Percentiles rank a stretch among this genome's conserved stretches.
phyloP scores from a whole-genome alignment of 1,140 invertebrate genomes.

The Macrobrachium nipponense region DNA sequence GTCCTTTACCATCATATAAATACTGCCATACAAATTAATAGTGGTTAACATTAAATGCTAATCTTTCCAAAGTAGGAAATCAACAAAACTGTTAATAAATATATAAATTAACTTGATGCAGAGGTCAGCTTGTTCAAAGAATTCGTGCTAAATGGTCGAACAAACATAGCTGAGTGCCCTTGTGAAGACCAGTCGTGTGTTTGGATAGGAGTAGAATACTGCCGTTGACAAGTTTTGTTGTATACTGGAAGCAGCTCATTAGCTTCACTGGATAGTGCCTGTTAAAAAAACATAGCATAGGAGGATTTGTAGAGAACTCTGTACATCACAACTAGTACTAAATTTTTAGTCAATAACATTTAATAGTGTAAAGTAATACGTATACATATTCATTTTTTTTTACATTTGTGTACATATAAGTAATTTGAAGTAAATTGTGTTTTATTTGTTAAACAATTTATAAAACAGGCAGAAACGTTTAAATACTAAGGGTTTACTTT shows the following conservation, averaged over 20 bases:
- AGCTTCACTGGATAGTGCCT: constrained; percentile 94
- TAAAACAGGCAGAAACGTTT: too few relatives aligned
- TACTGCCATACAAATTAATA: too few relatives aligned
- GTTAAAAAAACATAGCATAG: constrained; percentile 64
- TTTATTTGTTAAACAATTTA: too few relatives aligned
- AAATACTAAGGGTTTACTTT: too few relatives aligned
- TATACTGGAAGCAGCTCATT: constrained; percentile 96
- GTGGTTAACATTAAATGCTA: too few relatives aligned
- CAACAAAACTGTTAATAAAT: too few relatives aligned
- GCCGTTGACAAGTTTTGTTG: constrained; percentile 92
- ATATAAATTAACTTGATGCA: too few relatives aligned
- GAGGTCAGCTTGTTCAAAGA: constrained; percentile 17
- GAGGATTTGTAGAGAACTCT: constrained; percentile 16
- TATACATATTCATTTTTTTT: background rate
- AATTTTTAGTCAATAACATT: background rate
- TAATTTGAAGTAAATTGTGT: too few relatives aligned
- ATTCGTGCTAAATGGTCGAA: constrained; percentile 59
- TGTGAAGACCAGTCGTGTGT: constrained; percentile 83
- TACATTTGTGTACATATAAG: too few relatives aligned
- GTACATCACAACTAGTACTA: constrained; percentile 11
- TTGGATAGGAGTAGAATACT: constrained; percentile 84
- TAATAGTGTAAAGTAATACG: too few relatives aligned
- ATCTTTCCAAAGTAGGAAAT: too few relatives aligned
- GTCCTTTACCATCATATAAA: too few relatives aligned
- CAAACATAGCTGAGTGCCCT: constrained; percentile 59